Evolutionary conservation across 2,797 vertebrate species (phyloP).

Genomic region (Falco peregrinus): DNA sequence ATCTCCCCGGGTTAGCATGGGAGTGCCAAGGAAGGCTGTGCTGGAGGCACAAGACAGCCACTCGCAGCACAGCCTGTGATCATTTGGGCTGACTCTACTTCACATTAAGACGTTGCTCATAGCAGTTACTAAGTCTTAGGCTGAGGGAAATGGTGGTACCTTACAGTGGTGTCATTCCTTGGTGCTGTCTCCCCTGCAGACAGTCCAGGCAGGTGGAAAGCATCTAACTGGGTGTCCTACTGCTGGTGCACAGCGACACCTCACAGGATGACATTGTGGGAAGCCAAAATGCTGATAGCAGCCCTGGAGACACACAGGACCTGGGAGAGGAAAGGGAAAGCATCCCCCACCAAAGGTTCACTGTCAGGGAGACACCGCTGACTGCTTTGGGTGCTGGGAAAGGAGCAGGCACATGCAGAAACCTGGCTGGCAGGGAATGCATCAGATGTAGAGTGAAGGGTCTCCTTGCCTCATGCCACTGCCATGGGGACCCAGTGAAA

Average conservation of each 20-base stretch:
- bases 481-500: fast-evolving
- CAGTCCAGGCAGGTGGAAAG: not conserved
- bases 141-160: not conserved
- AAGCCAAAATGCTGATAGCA: not conserved
- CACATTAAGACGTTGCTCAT: not conserved
- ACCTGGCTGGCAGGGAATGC: not conserved
- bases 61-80: not conserved
- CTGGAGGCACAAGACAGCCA: not conserved
- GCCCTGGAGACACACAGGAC: not conserved
- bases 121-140: not conserved
- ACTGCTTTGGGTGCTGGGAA: not conserved
- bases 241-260: not conserved
- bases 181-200: not conserved
- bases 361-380: fast-evolving
- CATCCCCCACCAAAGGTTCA: fast-evolving
- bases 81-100: not conserved
- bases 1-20: not conserved
- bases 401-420: not conserved
- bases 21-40: not conserved
- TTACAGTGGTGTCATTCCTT: not conserved
- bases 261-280: not conserved
- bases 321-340: not conserved
- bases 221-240: not conserved
- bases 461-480: not conserved
- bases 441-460: not conserved